Base-by-base conservation (phyloP, 2,888 invertebrate species). In the Cantharis flavilabris region DNA sequence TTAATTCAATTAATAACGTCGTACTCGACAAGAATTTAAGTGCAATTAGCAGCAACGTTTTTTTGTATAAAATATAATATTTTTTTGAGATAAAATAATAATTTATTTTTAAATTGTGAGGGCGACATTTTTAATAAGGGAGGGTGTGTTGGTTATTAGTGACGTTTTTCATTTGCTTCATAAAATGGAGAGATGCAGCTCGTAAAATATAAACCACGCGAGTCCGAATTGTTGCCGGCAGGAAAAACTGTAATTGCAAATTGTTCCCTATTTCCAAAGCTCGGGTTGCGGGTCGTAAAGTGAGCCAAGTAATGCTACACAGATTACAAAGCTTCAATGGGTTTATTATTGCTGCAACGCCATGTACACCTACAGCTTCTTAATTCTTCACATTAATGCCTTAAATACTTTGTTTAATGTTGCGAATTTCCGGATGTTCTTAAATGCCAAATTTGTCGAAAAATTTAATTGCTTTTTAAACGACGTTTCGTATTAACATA, bases 171-270 rank as follows among this genome's bases (percentile, higher is more conserved):
- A 18, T 20, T 26, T 26, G 23, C 65, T 67, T 83, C 86, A 84
- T 85, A 86, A 85, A 85, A 84, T 83, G 83, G 83, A 83, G 82
- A 82, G 84, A 84, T 85, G 85, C 84, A 84, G 82, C 83, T 83
- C 85, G 82, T 86, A 86, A 86, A 86, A 86, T 86, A 86, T 85
- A 83, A 84, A 84, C 83, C 82, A 81, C 83, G 80, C 70, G 69
- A 78, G 63, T 26, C 81, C 83, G 84, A 85, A 84, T 84, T 84
- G 83, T 84, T 81, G 71, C 73, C 72, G 82, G 85, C 84, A 49
- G 49, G 49, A 85, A 85, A 85, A 85, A 85, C 82, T 82, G 82
- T 85, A 86, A 86, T 85, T 86, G 85, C 84, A 85, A 85, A 86
- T 85, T 86, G 85, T 84, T 81, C 82, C 80, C 74, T 76, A 80